Base-by-base conservation (phyloP, 2,888 invertebrate genomes). In the Tanaodytes sp. region DNA sequence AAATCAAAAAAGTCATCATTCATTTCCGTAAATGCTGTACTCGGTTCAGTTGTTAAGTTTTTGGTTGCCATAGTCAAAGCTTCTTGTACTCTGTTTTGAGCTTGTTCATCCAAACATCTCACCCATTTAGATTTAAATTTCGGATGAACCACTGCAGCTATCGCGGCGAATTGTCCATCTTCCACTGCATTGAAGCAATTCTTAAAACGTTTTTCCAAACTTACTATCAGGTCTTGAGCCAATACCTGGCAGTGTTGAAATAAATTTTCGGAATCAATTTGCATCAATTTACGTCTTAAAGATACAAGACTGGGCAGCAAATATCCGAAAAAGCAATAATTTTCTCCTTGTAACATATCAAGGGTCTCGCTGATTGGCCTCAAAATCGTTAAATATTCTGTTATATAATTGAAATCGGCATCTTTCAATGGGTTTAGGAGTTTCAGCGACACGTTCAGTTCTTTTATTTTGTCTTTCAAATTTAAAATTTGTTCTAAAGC, bases 1-100 rank as follows among this genome's bases (percentile, higher is more conserved):
- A 42, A 42, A 42, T 42, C 19, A 42, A 11, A 42, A 42, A 42
- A 42, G 2, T 20, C 9, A n/a, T 42, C 42, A n/a, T n/a, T n/a
- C n/a, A n/a, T n/a, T n/a, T n/a, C n/a, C n/a, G n/a, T n/a, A n/a
- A n/a, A n/a, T n/a, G n/a, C n/a, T n/a, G n/a, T n/a, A n/a, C n/a
- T n/a, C n/a, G n/a, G n/a, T n/a, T n/a, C n/a, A n/a, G n/a, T n/a
- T n/a, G n/a, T n/a, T n/a, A n/a, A n/a, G n/a, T n/a, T n/a, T n/a
- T n/a, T n/a, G n/a, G n/a, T n/a, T n/a, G n/a, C n/a, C n/a, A n/a
- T n/a, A n/a, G n/a, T n/a, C n/a, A n/a, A n/a, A n/a, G n/a, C n/a
- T n/a, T n/a, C n/a, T n/a, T n/a, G n/a, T n/a, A n/a, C n/a, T 42
- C 12, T 4, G 11, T 11, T 6, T n/a, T 42, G 42, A 5, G n/a